Base-by-base conservation (phyloP, 2,888 invertebrate genomes). In the Eupeodes luniger region DNA sequence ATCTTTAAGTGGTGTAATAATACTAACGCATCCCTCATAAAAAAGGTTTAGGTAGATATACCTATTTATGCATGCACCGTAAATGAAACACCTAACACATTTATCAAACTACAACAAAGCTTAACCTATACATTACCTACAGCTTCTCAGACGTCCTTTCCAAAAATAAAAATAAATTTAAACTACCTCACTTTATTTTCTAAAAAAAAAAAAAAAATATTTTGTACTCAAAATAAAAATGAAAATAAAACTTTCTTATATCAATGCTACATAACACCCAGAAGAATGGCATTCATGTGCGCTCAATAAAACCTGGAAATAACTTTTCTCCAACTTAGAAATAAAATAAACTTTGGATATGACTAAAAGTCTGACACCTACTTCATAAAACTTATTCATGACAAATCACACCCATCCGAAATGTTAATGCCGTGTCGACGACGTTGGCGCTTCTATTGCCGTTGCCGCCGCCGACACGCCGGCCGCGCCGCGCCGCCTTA, bases 281-380 rank as follows among this genome's bases (percentile, higher is more conserved):
- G n/a, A 44, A 57, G 66, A 77, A 66, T 76, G 44, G 40, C 62
- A 64, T 40, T 76, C 76, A 53, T 77, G 76, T 77, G 76, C 62
- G 57, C 77, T 77, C 77, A 77, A 69, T 69, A 69, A 69, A 69
- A 78, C 69, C 59, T 59, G 61, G 49, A 67, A 69, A 69, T 69
- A 78, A 69, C 61, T 78, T 78, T 69, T 51, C 78, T 61, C 59
- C 57, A 19, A 53, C 70, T 69, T 53, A 69, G 53, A 69, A 69
- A 51, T 59, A 72, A 34, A 72, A 72, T 47, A 67, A 77, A 67
- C 61, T 81, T 77, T 82, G 57, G 55, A 47, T 69, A 55, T 27
- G 78, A 19, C 69, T 49, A 69, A 47, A 78, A 61, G 78, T 59
- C 78, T 78, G 78, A 57, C 78, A 78, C 67, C 61, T 79, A 51